Evolutionary conservation across 2,797 vertebrate genomes (phyloP).

Genomic region (Lepilemur septentrionalis): DNA sequence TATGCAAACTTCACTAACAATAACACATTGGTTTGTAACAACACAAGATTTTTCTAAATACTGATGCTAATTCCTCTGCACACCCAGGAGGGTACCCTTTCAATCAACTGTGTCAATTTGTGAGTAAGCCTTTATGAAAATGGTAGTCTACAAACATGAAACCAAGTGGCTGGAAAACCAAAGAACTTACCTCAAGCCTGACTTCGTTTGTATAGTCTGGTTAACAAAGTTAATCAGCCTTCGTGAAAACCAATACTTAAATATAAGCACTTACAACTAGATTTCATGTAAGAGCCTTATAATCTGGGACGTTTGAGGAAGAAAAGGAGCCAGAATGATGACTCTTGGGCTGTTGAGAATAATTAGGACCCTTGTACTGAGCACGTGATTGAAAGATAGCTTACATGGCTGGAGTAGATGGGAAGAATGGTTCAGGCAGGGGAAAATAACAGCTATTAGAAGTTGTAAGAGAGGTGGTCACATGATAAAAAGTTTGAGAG

Average conservation of each 20-base stretch:
- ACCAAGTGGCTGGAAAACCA: background rate
- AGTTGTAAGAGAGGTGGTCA: background rate
- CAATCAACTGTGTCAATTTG: background rate
- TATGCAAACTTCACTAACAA: background rate
- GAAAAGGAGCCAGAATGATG: background rate
- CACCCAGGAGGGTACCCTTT: background rate
- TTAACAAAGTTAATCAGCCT: background rate
- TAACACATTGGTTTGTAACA: background rate
- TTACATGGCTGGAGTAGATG: background rate
- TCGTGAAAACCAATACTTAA: background rate
- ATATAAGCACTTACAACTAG: background rate
- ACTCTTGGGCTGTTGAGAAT: background rate
- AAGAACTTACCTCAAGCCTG: background rate
- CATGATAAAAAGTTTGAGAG: background rate
- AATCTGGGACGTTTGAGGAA: background rate
- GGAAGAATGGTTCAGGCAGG: background rate
- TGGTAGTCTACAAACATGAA: background rate
- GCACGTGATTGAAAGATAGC: background rate
- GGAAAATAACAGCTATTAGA: background rate
- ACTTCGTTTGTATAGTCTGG: background rate
- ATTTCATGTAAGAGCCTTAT: background rate
- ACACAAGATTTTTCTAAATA: background rate
- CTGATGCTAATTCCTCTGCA: background rate
- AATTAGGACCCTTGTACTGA: background rate
- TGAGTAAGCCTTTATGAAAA: background rate